Evolutionary conservation across 1,140 invertebrate genomes (phyloP), one percentile per base, ranked within the genome.

Genomic region (Zaprionus kolodkinae): DNA sequence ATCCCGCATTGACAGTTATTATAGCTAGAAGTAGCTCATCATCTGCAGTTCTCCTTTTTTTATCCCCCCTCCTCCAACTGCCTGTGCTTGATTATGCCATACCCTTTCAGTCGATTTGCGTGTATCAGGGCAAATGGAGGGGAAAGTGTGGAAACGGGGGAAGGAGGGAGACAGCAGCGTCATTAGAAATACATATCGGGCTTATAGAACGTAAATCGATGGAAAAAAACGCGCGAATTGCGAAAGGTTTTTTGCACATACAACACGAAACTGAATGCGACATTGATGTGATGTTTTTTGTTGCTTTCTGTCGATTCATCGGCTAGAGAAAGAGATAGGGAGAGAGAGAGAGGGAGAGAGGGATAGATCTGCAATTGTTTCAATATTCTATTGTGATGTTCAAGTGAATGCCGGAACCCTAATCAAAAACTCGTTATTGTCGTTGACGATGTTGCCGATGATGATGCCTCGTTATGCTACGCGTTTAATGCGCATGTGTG

Each of bases 401-500:
- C 36, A 65, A 75, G 61, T 72, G 56, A 45, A 59, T 36, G 38
- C 57, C 65, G 60, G 64, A 81, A 64, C 57, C 56, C 48, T 65
- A 68, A 84, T 85, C 81, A 86, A 85, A 86, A 75, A 62, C 82
- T 75, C 74, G 84, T 75, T 81, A 86, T 78, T 86, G 75, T 72
- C 74, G 63, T 78, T 86, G 78, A 78, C 71, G 69, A 52, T 21
- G 25, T 36, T 27, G 52, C 33, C 54, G 60, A 43, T 33, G 60
- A 43, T 33, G 52, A 15, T 52, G 52, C 36, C 76, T 78, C 61
- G 68, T 55, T 69, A 38, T 50, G 30, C 43, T 62, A 6, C 21
- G 17, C 11, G 13, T 48, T 56, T 36, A 27, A 43, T 56, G 30
- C 13, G 10, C 36, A 35, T 36, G 21, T 3, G 11, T 30, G 27